Conservation (phyloP, 2,888 invertebrate species). For the Sarcophaga carnaria region DNA sequence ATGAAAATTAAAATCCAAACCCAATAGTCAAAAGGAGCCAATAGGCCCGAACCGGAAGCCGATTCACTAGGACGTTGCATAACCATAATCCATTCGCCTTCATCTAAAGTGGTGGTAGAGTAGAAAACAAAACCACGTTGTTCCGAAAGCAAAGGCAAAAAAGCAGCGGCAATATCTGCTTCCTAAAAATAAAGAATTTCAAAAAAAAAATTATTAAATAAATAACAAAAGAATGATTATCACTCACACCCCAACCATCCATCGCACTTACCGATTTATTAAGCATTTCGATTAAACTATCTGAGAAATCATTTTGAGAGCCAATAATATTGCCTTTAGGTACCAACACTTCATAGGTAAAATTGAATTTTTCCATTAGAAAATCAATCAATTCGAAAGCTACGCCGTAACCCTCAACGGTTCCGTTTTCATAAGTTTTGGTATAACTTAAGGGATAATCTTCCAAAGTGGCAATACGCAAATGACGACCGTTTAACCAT, state of each 20-base stretch:
- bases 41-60: conserved; percentile 90
- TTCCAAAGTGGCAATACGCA: conserved; percentile 82
- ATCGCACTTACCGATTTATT: conserved; percentile 83
- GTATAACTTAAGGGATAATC: conserved; percentile 86
- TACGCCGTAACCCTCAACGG: conserved; percentile 85
- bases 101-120: conserved; percentile 85
- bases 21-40: conserved; percentile 89
- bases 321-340: conserved; percentile 86
- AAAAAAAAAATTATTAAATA: neutral
- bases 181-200: conserved; percentile 81
- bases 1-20: conserved; percentile 89
- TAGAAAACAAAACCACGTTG: conserved; percentile 84
- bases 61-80: conserved; percentile 91
- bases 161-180: conserved; percentile 90
- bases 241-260: too few relatives aligned
- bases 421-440: conserved; percentile 82
- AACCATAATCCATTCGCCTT: conserved; percentile 90
- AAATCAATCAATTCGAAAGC: conserved; percentile 88
- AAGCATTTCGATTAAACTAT: conserved; percentile 86
- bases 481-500: conserved; percentile 78
- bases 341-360: conserved; percentile 87
- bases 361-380: conserved; percentile 87
- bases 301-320: conserved; percentile 81
- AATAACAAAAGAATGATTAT: neutral
- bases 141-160: conserved; percentile 86